Evolutionary conservation across 2,888 invertebrate species (phyloP).

Genomic region (Aelia acuminata): DNA sequence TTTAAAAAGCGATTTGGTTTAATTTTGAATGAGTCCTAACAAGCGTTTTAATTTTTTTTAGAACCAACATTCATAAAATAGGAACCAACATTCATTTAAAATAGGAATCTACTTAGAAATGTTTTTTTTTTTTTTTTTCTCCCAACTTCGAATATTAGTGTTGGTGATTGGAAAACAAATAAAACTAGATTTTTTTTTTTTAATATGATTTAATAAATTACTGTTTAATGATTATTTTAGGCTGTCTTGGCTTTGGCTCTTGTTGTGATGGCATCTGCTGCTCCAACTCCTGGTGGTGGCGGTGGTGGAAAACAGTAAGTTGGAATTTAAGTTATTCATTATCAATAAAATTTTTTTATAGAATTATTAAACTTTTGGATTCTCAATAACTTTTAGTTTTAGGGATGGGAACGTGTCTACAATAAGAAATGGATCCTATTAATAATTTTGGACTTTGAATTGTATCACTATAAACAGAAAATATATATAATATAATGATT

Average conservation of each 20-base stretch:
- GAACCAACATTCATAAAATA: too few relatives aligned
- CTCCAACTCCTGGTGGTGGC: conserved; percentile 59
- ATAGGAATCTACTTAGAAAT: too few relatives aligned
- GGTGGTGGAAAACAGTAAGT: conserved; percentile 59
- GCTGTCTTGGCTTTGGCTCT: conserved; percentile 49
- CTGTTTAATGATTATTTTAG: background rate
- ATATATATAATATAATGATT: background rate
- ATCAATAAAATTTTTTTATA: background rate
- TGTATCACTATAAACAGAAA: background rate
- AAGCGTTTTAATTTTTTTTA: too few relatives aligned
- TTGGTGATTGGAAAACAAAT: too few relatives aligned
- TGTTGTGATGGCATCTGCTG: conserved; percentile 51
- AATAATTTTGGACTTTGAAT: background rate
- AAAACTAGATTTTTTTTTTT: too few relatives aligned
- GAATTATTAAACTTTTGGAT: background rate
- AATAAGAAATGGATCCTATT: background rate
- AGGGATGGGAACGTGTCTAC: background rate
- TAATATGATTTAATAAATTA: background rate
- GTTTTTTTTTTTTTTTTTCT: too few relatives aligned
- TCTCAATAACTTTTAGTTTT: background rate
- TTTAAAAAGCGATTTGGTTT: too few relatives aligned
- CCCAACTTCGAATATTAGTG: too few relatives aligned
- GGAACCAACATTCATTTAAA: too few relatives aligned
- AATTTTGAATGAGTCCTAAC: too few relatives aligned
- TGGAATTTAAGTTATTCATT: background rate